Conservation (phyloP, 2,113 vertebrate species). For the Myiagra hebetior region DNA sequence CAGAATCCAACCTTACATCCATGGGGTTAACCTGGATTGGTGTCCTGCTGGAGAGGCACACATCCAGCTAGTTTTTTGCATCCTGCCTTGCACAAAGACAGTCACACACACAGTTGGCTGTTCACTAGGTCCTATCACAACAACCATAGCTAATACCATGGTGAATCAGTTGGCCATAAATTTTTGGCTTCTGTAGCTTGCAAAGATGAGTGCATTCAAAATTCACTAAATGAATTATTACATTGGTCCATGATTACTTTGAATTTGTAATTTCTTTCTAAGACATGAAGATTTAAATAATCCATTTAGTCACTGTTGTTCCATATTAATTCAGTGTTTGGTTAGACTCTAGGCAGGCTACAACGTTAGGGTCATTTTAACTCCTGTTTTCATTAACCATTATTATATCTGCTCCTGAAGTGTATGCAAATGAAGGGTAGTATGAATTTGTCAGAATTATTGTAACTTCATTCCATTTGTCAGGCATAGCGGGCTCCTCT, state of each 20-base stretch:
- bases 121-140: not conserved
- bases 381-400: conserved; percentile 37
- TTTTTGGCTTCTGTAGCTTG: not conserved
- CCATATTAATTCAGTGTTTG: conserved; percentile 38
- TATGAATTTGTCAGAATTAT: conserved; percentile 62
- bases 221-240: conserved; percentile 34
- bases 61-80: not conserved
- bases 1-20: not conserved
- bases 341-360: not conserved
- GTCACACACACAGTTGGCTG: not conserved
- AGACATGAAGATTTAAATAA: conserved; percentile 58
- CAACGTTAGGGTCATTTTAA: conserved; percentile 11
- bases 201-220: not conserved
- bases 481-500: not conserved
- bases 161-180: not conserved
- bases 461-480: conserved; percentile 32
- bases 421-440: conserved; percentile 26
- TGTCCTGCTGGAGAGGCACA: not conserved
- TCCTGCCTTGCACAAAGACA: not conserved
- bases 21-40: not conserved
- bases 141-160: not conserved
- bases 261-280: conserved; percentile 28
- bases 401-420: conserved; percentile 18
- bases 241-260: not conserved
- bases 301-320: conserved; percentile 50